A percentile compares a stretch with the other conserved stretches of the same genome.
These are phyloP conservation scores for Drosophila pectinifera DNA, from an alignment of 1,140 invertebrate genomes.

Conservation along the genomic window DNA sequence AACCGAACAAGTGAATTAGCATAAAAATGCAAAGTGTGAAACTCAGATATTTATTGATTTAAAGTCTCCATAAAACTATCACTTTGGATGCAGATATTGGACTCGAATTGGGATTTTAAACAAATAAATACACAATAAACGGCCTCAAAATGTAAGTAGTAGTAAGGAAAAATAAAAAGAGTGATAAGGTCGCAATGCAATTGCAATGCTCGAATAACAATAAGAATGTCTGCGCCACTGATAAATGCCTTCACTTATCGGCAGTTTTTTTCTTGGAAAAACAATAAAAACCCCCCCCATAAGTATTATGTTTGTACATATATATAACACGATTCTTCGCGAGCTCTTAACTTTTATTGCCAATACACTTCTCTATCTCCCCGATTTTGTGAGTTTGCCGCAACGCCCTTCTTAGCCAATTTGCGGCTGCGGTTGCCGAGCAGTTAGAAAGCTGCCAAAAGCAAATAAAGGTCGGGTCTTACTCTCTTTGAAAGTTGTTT, in stretches of 20 bases:
- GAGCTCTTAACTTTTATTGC: neutral
- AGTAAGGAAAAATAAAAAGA: neutral
- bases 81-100: constrained; percentile 26
- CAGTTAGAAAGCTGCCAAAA: constrained; percentile 77
- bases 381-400: constrained; percentile 25
- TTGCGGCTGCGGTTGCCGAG: constrained; percentile 39
- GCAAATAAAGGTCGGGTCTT: constrained; percentile 73
- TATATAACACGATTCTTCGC: neutral
- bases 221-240: constrained; percentile 2
- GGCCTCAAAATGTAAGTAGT: constrained; percentile 52
- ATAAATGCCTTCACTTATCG: constrained; percentile 49
- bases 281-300: constrained; percentile 9
- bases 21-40: constrained; percentile 22
- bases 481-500: constrained; percentile 57
- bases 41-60: constrained; percentile 29
- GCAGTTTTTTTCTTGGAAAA: constrained; percentile 42
- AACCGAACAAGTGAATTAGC: constrained; percentile 36
- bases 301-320: neutral
- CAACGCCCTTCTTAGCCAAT: constrained; percentile 69
- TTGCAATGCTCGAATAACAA: constrained; percentile 3
- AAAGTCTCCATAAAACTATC: constrained; percentile 30
- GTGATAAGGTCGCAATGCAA: constrained; percentile 35
- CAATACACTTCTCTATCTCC: constrained; percentile 33
- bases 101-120: constrained; percentile 14
- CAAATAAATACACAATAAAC: constrained; percentile 14